phyloP scores from a whole-genome alignment of 2,888 invertebrate species.

The Dasypogon diadema region DNA sequence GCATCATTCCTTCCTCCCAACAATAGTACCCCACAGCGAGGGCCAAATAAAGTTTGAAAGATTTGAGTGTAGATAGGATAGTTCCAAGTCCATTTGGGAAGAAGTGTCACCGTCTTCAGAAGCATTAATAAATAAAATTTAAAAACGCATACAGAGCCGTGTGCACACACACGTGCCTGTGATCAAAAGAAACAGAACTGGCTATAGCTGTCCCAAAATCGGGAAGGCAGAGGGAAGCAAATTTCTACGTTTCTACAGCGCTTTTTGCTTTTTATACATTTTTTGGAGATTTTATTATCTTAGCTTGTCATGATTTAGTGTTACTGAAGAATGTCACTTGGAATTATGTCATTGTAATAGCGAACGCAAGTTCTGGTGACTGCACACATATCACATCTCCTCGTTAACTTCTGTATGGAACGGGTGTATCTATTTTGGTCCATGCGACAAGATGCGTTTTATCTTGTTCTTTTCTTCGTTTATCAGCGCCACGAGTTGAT shows the following conservation, averaged over 20 bases:
- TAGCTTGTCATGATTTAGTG: conserved; percentile 50
- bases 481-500: not conserved
- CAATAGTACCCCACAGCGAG: no score
- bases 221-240: not conserved
- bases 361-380: conserved; percentile 16
- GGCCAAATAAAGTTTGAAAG: no score
- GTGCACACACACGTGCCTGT: no score
- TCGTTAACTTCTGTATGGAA: not conserved
- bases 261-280: not conserved
- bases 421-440: conserved; percentile 31
- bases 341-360: conserved; percentile 53
- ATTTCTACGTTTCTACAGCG: not conserved
- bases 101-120: no score
- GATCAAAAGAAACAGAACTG: no score
- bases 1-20: no score
- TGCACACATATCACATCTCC: not conserved
- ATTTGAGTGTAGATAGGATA: no score
- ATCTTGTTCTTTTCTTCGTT: conserved; percentile 30
- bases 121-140: no score
- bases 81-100: no score
- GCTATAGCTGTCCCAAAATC: no score
- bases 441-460: conserved; percentile 15
- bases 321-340: conserved; percentile 47
- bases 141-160: no score
- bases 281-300: conserved; percentile 6